Evolutionary conservation across 2,797 vertebrate species (phyloP).

Genomic region (Apogon hyalosoma): DNA sequence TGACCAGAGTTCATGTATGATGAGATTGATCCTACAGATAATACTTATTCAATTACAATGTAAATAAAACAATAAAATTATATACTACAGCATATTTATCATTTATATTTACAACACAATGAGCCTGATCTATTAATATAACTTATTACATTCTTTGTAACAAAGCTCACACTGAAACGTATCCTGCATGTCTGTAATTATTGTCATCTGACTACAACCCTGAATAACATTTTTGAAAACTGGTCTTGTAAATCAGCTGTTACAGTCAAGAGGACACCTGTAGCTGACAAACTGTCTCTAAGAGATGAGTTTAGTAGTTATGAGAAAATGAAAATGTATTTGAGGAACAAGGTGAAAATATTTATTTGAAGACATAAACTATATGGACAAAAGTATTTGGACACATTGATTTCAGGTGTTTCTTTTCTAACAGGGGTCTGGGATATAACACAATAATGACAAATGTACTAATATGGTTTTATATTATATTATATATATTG

Average conservation of each 20-base stretch:
- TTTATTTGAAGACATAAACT: constrained; percentile 6
- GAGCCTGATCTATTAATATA: too few relatives aligned
- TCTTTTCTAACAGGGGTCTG: background rate
- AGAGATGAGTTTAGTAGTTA: background rate
- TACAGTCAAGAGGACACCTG: background rate
- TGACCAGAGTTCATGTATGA: background rate
- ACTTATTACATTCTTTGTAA: background rate
- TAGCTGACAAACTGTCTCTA: constrained; percentile 23
- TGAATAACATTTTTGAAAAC: constrained; percentile 24
- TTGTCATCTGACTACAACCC: background rate
- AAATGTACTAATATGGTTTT: too few relatives aligned
- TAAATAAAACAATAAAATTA: too few relatives aligned
- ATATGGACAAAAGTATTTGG: too few relatives aligned
- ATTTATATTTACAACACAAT: too few relatives aligned
- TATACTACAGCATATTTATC: too few relatives aligned
- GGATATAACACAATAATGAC: too few relatives aligned
- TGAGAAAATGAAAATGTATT: constrained; percentile 45
- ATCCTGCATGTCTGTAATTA: background rate
- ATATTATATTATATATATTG: too few relatives aligned
- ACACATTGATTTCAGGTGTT: background rate
- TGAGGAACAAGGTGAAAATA: constrained; percentile 5
- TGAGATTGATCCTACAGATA: too few relatives aligned
- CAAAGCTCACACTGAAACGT: background rate
- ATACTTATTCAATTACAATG: too few relatives aligned
- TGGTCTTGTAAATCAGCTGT: constrained; percentile 17